Evolutionary conservation across 2,888 invertebrate genomes (phyloP).

Genomic region (Lypha dubia): DNA sequence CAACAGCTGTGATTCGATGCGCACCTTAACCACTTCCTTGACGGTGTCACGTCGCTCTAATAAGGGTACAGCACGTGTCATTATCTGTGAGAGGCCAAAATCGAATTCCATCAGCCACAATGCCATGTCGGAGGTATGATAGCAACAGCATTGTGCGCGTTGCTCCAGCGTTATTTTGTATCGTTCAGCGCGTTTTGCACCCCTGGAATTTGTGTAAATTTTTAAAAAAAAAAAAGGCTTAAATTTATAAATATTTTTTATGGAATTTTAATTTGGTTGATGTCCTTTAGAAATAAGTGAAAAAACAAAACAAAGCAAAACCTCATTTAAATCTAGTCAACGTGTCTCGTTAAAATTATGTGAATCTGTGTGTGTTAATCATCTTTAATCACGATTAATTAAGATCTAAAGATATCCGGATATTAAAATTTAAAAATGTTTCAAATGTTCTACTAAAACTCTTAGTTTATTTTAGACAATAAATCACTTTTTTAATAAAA

Average conservation of each 20-base stretch:
- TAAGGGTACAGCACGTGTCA: conserved; percentile 79
- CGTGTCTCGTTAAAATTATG: background rate
- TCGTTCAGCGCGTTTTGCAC: conserved; percentile 64
- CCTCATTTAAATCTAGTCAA: conserved; percentile 57
- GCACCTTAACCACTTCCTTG: conserved; percentile 82
- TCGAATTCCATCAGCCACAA: conserved; percentile 69
- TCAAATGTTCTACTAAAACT: background rate
- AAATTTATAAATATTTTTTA: background rate
- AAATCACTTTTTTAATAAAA: background rate
- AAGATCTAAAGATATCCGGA: conserved; percentile 3
- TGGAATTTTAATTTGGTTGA: conserved; percentile 1
- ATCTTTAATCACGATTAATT: conserved; percentile 10
- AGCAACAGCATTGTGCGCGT: conserved; percentile 74
- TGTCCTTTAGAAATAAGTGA: conserved; percentile 13
- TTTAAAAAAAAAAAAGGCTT: background rate
- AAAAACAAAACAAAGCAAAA: conserved; percentile 23
- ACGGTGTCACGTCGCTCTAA: conserved; percentile 82
- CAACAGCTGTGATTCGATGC: conserved; percentile 83
- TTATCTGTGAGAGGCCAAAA: conserved; percentile 81
- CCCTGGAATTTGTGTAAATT: conserved; percentile 58
- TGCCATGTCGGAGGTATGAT: conserved; percentile 83
- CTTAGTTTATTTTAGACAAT: conserved; percentile 30
- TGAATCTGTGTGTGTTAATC: conserved; percentile 7
- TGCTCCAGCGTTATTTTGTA: conserved; percentile 66
- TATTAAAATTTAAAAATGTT: background rate